Conservation (phyloP, 2,888 invertebrate species). For the Cephus pygmeus region DNA sequence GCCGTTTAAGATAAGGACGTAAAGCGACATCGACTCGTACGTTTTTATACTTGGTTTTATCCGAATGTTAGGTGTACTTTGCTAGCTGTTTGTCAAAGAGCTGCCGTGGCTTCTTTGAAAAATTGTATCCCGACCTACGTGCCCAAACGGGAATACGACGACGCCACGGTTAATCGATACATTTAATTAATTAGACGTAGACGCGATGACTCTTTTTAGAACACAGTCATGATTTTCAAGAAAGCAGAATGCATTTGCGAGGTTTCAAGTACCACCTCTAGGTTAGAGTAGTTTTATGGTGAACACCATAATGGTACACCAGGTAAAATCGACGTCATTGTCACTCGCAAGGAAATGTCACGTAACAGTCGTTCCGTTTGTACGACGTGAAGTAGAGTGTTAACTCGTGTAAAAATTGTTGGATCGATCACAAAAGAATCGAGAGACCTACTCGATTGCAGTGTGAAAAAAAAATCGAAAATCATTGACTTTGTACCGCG, state of each 20-base stretch:
- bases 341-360: not conserved
- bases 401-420: not conserved
- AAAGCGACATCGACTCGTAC: conserved; percentile 7
- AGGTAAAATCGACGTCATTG: not conserved
- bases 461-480: not conserved
- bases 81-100: not conserved
- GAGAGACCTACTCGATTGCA: not conserved
- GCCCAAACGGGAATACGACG: not conserved
- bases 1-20: not conserved
- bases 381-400: not conserved
- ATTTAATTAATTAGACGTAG: not conserved
- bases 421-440: not conserved
- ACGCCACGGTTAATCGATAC: not conserved
- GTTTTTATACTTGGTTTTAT: conserved; percentile 20
- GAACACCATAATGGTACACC: not conserved
- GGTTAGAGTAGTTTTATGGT: not conserved
- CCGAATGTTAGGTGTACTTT: not conserved
- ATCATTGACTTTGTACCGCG: not conserved
- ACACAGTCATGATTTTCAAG: not conserved
- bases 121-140: not conserved
- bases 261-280: not conserved
- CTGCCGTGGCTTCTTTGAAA: not conserved
- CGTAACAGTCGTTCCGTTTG: not conserved
- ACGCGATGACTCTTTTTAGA: not conserved
- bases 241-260: not conserved